Base-by-base conservation (phyloP, 2,888 invertebrate genomes). In the Stomorhina lunata region DNA sequence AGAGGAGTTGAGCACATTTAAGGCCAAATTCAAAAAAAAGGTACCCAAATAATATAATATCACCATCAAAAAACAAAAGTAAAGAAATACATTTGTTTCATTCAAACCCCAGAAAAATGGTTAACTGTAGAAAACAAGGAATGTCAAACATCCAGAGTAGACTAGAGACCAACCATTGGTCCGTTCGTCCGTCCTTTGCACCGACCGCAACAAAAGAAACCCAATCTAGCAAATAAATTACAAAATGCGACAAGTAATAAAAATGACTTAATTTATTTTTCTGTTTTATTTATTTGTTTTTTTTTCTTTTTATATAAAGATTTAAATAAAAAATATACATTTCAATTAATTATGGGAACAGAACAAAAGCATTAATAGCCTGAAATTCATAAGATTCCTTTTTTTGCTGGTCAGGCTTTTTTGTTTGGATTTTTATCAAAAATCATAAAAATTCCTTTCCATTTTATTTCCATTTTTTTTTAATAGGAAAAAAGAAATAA, bases 181-280 rank as follows among this genome's bases (percentile, higher is more conserved):
- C n/a, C n/a, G n/a, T n/a, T n/a, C n/a, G n/a, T n/a, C n/a, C n/a
- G n/a, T n/a, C n/a, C n/a, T n/a, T n/a, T n/a, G n/a, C n/a, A n/a
- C n/a, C n/a, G n/a, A 68, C 77, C 73, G 73, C 73, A 81, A 78
- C 77, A 77, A 81, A 55, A 63, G 59, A 72, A 73, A 68, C 10
- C 65, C 68, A 77, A 81, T 73, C 32, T 61, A 48, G 68, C 71
- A 59, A 45, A 73, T 66, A 81, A 83, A 85, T 81, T 77, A 83
- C 72, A 82, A 85, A 80, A 83, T 83, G 83, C 76, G 79, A 73
- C 80, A 83, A 84, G 65, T 83, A 81, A 85, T 80, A 84, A 83
- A 81, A 85, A 84, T 72, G 77, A 78, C 78, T 83, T 83, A 59
- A 85, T 83, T 85, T 83, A 75, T 79, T 68, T 78, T 65, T n/a